Evolutionary conservation across 2,113 vertebrate species (phyloP).

Genomic region (Malurus cyaneus): DNA sequence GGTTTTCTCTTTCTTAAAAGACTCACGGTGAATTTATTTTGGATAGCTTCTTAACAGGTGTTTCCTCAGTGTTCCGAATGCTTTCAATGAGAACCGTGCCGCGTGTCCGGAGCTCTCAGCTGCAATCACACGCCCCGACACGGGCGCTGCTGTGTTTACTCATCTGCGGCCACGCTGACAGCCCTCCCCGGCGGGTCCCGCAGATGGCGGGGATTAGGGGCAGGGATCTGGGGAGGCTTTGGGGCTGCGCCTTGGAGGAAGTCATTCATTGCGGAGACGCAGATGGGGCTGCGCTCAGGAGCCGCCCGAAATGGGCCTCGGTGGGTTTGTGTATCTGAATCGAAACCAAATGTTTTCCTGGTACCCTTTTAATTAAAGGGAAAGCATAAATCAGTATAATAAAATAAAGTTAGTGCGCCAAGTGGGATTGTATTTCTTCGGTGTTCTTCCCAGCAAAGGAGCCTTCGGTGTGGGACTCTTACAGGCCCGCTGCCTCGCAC

Average conservation of each 20-base stretch:
- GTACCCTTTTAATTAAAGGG: conserved; percentile 52
- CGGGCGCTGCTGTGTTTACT: conserved; percentile 38
- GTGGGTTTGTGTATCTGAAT: not conserved
- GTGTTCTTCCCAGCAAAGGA: not conserved
- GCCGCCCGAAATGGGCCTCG: not conserved
- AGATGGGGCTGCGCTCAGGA: not conserved
- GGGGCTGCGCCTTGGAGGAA: conserved; percentile 9
- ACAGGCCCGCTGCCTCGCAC: accelerated
- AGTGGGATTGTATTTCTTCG: not conserved
- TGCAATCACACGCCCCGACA: conserved; percentile 47
- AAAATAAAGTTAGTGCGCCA: not conserved
- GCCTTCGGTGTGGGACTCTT: not conserved
- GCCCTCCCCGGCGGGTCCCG: conserved; percentile 45
- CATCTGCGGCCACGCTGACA: conserved; percentile 68
- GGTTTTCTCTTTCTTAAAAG: conserved; percentile 13
- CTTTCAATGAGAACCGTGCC: conserved; percentile 31
- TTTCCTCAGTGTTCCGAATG: conserved; percentile 48
- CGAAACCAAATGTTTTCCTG: conserved; percentile 42
- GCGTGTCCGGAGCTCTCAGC: conserved; percentile 44
- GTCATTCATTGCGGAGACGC: conserved; percentile 60
- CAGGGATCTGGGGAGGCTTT: conserved; percentile 31
- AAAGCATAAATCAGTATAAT: conserved; percentile 35
- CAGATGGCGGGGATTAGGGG: conserved; percentile 76
- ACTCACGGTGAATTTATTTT: conserved; percentile 45
- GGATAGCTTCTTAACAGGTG: conserved; percentile 72